A percentile compares a stretch with the other conserved stretches of the same genome.
Conservation (phyloP, 2,113 vertebrate genomes). For the Patagioenas fasciata region DNA sequence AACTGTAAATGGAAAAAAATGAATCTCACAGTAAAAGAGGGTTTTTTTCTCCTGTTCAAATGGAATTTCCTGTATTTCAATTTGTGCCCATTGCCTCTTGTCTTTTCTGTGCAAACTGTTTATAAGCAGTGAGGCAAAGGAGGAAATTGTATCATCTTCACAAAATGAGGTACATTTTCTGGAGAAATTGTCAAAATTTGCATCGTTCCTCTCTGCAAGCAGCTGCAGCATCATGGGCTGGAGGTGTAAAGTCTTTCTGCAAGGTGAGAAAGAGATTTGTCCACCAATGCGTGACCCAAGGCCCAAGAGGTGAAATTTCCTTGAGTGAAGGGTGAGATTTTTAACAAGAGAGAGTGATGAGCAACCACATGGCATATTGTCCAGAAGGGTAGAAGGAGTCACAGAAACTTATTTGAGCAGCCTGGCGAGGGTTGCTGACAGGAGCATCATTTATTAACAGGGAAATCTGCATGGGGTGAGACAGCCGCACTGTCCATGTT, state of each 20-base stretch:
- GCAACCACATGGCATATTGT: too few species aligned
- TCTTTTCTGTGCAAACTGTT: neutral
- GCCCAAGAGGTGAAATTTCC: neutral
- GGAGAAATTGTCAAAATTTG: neutral
- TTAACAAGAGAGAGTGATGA: neutral
- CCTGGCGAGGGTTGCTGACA: neutral
- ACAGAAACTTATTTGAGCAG: neutral
- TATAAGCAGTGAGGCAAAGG: neutral
- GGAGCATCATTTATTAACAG: fast-evolving
- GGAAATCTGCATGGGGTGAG: neutral
- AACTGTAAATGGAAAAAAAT: neutral
- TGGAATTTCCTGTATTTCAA: too few species aligned
- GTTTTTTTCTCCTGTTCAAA: too few species aligned
- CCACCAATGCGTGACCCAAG: neutral
- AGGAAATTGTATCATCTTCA: neutral
- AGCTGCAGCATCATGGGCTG: neutral
- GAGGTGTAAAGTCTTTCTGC: neutral
- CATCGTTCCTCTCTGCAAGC: neutral
- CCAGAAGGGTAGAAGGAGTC: neutral
- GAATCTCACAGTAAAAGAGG: neutral
- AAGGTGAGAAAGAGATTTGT: neutral
- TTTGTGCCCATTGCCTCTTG: neutral
- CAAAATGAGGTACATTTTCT: neutral
- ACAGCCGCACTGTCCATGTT: fast-evolving
- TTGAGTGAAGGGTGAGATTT: neutral